Base-by-base conservation (phyloP, 2,888 invertebrate species). In the Copidosoma aretas region DNA sequence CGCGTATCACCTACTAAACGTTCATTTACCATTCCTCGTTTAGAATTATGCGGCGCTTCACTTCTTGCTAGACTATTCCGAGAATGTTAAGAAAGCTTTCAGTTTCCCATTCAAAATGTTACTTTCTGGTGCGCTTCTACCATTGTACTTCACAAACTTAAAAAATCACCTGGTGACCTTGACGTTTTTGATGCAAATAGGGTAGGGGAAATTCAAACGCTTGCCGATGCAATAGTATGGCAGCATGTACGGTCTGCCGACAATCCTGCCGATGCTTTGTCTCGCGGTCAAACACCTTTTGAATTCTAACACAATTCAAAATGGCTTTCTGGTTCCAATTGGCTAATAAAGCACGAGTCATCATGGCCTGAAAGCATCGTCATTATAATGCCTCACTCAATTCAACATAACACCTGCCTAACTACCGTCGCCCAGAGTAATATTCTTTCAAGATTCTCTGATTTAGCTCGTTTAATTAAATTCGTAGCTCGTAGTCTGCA, bases 211-310 rank as follows among this genome's bases (percentile, higher is more conserved):
- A 60, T 60, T 12, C 60, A 60, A 51, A 0, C 17, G 15, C 4
- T 17, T 32, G 10, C 10, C n/a, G 5, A 0, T n/a, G n/a, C 4
- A 2, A 12, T 51, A n/a, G 19, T 17, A 51, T 60, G 60, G 51
- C 60, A 25, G 1, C 51, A 60, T 21, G 25, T 60, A 14, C 15
- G 19, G 5, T 15, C 43, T 12, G n/a, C 10, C 1, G 8, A 60
- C 17, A 60, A 60, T n/a, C 49, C 60, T 2, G 60, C 60, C 25
- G 60, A 60, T n/a, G 49, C 60, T 22, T n/a, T 60, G 14, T 60
- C 60, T 22, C 60, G 60, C 4, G 51, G 60, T 5, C 60, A 60
- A 51, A 17, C 32, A 1, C 51, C 51, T 24, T 1, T 12, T 1
- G 60, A 60, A 3, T 49, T 60, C 24, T 24, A 49, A 5, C 15